A percentile compares a stretch with the other conserved stretches of the same genome.
Evolutionary conservation across 2,888 invertebrate species (phyloP).

Genomic region (Piscicola geometra): DNA sequence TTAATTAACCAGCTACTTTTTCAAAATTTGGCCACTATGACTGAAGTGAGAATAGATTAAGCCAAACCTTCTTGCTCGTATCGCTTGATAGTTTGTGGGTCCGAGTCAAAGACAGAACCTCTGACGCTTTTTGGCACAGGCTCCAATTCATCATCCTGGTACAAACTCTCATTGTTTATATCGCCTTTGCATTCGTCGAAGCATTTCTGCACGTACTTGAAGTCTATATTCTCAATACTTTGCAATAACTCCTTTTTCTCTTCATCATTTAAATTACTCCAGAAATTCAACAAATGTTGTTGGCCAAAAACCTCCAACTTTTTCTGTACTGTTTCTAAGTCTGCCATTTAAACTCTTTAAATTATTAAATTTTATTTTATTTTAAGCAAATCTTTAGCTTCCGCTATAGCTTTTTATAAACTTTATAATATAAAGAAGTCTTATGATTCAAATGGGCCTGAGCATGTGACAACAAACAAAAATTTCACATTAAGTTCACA

Average conservation of each 20-base stretch:
- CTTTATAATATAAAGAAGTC: no score
- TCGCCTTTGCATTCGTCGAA: constrained; percentile 53
- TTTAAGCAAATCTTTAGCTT: no score
- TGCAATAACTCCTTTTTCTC: constrained; percentile 62
- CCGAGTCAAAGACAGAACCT: constrained; percentile 70
- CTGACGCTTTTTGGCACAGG: constrained; percentile 77
- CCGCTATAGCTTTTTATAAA: no score
- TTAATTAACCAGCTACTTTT: no score
- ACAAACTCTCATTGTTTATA: constrained; percentile 56
- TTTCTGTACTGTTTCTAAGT: constrained; percentile 36
- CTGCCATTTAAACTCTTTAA: no score
- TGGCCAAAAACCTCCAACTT: constrained; percentile 60
- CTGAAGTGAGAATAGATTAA: no score
- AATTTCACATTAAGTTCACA: no score
- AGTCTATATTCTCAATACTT: constrained; percentile 63
- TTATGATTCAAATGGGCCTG: no score
- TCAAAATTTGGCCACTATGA: no score
- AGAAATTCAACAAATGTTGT: constrained; percentile 75
- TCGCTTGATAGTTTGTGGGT: constrained; percentile 62
- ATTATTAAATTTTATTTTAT: no score
- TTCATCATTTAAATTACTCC: constrained; percentile 67
- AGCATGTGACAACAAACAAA: no score
- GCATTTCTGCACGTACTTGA: constrained; percentile 68
- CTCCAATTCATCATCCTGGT: constrained; percentile 74
- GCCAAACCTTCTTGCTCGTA: constrained; percentile 72